These are phyloP conservation scores for Hyperoodon ampullatus DNA, from an alignment of 2,113 vertebrate species.

Conservation along the genomic window DNA sequence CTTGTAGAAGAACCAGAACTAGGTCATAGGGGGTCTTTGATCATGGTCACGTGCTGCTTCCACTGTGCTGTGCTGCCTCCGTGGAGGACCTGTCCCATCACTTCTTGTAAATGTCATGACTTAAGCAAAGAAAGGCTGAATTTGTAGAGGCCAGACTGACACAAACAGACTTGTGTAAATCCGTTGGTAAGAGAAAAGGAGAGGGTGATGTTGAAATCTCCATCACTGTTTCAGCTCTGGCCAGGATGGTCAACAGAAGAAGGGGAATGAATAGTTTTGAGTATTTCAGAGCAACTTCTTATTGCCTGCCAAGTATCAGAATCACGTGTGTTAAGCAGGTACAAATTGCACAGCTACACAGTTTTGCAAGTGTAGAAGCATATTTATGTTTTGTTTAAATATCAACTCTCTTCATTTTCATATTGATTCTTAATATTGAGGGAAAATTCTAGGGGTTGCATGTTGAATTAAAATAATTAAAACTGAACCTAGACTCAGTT, in stretches of 20 bases:
- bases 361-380: background rate
- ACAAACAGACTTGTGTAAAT: background rate
- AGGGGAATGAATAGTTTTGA: background rate
- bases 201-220: background rate
- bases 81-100: background rate
- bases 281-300: constrained; percentile 15
- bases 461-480: constrained; percentile 40
- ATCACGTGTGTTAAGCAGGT: background rate
- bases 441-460: background rate
- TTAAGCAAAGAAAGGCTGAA: background rate
- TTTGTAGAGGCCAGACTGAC: background rate
- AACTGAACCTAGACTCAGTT: constrained; percentile 27
- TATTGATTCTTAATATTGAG: constrained; percentile 13
- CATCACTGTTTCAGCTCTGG: background rate
- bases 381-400: background rate
- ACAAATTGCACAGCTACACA: background rate
- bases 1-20: background rate
- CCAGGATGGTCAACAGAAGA: background rate
- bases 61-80: background rate
- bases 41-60: background rate
- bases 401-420: constrained; percentile 1
- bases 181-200: background rate
- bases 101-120: background rate
- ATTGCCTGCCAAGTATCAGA: background rate
- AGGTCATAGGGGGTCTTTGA: background rate